Percentiles rank a stretch among this genome's conserved stretches.
These are phyloP conservation scores for Trichogramma dendrolimi DNA, from an alignment of 2,888 invertebrate species.

Conservation along the genomic window DNA sequence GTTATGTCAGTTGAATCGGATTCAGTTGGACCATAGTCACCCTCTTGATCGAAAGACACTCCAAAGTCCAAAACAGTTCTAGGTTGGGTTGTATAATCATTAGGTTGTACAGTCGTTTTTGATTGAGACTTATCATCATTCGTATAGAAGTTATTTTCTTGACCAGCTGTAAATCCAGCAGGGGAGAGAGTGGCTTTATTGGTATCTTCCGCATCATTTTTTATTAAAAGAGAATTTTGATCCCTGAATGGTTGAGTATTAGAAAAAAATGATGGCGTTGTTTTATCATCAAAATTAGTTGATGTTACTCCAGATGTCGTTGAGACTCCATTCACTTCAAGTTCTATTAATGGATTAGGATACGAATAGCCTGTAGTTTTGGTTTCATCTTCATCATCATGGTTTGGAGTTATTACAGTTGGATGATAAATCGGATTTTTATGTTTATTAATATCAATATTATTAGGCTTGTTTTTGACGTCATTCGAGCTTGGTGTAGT, in stretches of 20 bases:
- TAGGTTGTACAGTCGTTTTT: slow-evolving; percentile 34
- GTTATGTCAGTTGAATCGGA: slow-evolving; percentile 29
- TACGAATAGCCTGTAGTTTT: slow-evolving; percentile 26
- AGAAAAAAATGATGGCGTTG: slow-evolving; percentile 10
- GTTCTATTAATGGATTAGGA: slow-evolving; percentile 27
- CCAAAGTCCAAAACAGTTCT: slow-evolving; percentile 31
- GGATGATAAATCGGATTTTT: background rate
- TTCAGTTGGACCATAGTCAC: slow-evolving; percentile 25
- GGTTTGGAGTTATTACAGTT: background rate
- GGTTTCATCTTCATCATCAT: background rate
- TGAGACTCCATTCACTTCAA: slow-evolving; percentile 18
- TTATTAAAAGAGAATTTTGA: slow-evolving; percentile 17
- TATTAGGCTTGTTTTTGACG: background rate
- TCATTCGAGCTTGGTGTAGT: background rate
- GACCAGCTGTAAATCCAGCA: slow-evolving; percentile 37
- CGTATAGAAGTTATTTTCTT: slow-evolving; percentile 37
- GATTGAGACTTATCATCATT: slow-evolving; percentile 37
- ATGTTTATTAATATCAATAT: background rate
- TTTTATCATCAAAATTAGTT: slow-evolving; percentile 1
- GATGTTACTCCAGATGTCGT: background rate
- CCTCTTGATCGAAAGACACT: slow-evolving; percentile 35
- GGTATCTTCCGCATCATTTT: slow-evolving; percentile 7
- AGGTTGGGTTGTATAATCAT: slow-evolving; percentile 17
- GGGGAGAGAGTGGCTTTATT: slow-evolving; percentile 28
- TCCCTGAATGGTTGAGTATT: background rate